phyloP scores from a whole-genome alignment of 2,113 vertebrate genomes.

The Osmerus eperlanus region DNA sequence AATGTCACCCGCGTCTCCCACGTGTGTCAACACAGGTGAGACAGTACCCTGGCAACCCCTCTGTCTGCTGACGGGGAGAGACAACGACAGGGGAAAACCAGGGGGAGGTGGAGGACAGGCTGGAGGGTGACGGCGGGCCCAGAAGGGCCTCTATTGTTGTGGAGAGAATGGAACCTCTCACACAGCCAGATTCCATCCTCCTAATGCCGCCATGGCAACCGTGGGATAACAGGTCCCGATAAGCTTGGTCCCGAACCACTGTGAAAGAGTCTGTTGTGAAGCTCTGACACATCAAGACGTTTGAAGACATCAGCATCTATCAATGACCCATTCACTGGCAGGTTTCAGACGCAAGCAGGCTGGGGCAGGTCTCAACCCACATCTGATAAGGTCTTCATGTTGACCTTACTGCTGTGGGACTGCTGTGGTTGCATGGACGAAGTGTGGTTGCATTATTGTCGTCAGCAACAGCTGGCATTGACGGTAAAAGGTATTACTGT shows the following conservation, averaged over 20 bases:
- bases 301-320: not conserved
- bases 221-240: not conserved
- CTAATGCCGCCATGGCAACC: not conserved
- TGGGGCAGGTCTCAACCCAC: not conserved
- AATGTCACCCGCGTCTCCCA: not conserved
- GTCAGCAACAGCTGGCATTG: not conserved
- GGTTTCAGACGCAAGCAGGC: not conserved
- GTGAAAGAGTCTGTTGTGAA: constrained; percentile 2
- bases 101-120: not conserved
- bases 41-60: not conserved
- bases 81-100: too few species aligned
- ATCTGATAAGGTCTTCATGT: not conserved
- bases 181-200: constrained; percentile 7
- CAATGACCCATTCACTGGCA: not conserved
- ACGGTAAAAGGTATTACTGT: constrained; percentile 21
- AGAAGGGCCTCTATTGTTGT: constrained; percentile 2
- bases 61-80: not conserved
- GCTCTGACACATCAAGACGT: not conserved
- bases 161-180: constrained; percentile 9
- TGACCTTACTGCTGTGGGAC: constrained; percentile 3
- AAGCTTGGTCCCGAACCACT: not conserved
- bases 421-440: constrained; percentile 15
- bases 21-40: not conserved
- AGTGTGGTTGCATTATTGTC: not conserved
- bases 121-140: not conserved